A percentile compares a stretch with the other conserved stretches of the same genome.
Conservation (phyloP, 2,888 invertebrate species). For the Odontomyia ornata region DNA sequence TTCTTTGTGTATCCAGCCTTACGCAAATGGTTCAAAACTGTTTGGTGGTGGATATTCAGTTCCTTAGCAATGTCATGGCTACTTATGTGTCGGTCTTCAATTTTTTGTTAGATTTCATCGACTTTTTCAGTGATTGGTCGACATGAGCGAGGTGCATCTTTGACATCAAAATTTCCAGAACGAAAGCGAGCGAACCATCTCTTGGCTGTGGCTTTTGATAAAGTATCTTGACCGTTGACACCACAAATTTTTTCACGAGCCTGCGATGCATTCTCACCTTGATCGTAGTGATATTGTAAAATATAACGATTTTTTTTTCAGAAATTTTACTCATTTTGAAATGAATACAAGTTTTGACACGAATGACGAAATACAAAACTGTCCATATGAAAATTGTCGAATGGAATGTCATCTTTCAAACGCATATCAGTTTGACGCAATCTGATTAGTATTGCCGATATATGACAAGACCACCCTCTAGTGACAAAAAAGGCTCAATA, state of each 20-base stretch:
- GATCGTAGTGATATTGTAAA: background rate
- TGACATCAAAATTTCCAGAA: background rate
- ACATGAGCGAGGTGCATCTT: constrained; percentile 23
- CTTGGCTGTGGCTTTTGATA: background rate
- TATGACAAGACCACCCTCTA: background rate
- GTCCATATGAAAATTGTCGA: background rate
- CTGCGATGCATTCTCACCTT: background rate
- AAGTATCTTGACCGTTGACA: constrained; percentile 13
- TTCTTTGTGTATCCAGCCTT: constrained; percentile 51
- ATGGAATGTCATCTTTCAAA: background rate
- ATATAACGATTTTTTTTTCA: background rate
- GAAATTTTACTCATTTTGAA: constrained; percentile 5
- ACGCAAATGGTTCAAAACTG: too few relatives aligned
- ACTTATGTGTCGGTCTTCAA: too few relatives aligned
- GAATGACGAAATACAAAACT: constrained; percentile 3
- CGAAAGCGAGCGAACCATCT: constrained; percentile 16
- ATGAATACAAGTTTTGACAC: background rate
- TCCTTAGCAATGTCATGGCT: too few relatives aligned
- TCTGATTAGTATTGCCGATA: background rate
- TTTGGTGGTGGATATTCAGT: too few relatives aligned
- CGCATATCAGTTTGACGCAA: background rate
- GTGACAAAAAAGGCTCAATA: constrained; percentile 5
- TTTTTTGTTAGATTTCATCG: too few relatives aligned
- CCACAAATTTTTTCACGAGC: background rate
- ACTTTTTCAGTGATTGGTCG: too few relatives aligned